Percentiles rank a stretch among this genome's conserved stretches.
Conservation (phyloP, 1,140 invertebrate species). For the Phthorimaea operculella region DNA sequence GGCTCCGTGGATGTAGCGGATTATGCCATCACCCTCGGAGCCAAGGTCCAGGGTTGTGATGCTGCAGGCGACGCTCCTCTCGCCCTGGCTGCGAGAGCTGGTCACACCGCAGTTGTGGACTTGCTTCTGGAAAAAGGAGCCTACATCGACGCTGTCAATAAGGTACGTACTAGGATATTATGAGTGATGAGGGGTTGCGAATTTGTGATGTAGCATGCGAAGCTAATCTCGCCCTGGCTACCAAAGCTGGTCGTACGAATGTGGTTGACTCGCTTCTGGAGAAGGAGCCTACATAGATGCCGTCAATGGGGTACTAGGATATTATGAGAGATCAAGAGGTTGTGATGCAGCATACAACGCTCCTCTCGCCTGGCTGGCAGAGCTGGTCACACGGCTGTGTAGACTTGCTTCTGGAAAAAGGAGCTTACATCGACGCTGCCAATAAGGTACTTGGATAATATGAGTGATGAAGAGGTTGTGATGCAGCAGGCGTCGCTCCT, state of each 20-base stretch:
- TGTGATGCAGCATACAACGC: conserved; percentile 74
- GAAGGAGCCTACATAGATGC: conserved; percentile 75
- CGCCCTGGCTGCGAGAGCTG: conserved; percentile 80
- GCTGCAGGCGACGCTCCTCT: conserved; percentile 77
- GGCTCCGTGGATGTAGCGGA: conserved; percentile 67
- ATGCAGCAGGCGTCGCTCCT: conserved; percentile 75
- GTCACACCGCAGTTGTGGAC: conserved; percentile 76
- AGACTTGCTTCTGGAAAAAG: conserved; percentile 75
- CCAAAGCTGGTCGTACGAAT: conserved; percentile 77
- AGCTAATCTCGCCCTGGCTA: conserved; percentile 79
- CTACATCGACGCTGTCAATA: conserved; percentile 72
- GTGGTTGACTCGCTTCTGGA: conserved; percentile 78
- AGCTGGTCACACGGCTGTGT: conserved; percentile 77
- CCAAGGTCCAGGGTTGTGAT: conserved; percentile 69
- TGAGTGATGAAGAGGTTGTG: too few relatives aligned
- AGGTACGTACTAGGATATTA: conserved; percentile 39
- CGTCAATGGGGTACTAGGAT: conserved; percentile 69
- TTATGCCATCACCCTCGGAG: conserved; percentile 67
- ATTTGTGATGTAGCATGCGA: conserved; percentile 72
- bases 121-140: conserved; percentile 78
- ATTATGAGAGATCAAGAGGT: too few relatives aligned
- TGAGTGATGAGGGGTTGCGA: conserved; percentile 65
- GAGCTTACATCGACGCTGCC: conserved; percentile 73
- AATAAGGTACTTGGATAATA: too few relatives aligned
- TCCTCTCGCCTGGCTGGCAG: conserved; percentile 80